Base-by-base conservation (phyloP, 1,140 invertebrate genomes). In the Carcinoscorpius rotundicauda region DNA sequence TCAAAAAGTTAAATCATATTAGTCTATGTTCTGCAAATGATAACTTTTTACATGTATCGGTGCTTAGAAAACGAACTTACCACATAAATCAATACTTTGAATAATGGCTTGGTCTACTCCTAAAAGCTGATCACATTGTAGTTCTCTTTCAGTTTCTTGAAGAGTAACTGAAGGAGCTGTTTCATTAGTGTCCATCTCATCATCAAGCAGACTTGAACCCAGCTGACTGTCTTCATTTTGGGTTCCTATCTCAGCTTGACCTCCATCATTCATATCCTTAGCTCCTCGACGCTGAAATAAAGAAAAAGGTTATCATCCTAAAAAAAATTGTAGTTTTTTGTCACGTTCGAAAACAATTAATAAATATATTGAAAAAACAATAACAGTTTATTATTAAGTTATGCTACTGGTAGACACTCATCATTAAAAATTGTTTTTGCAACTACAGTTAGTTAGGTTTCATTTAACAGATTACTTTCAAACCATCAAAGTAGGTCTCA, bases 21-120 rank as follows among this genome's bases (percentile, higher is more conserved):
- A 29, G 29, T 29, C 29, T 29, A 29, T 29, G 29, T 29, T 29
- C 29, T 29, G 29, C 29, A 29, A 29, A 29, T 29, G 29, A 29
- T 29, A 29, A 29, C 29, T 29, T 29, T 29, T 29, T 29, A 29
- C 29, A 29, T 29, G 29, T 0, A 1, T 29, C 29, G 29, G 29
- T 29, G 29, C 29, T 29, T 29, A 11, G 56, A 55, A 55, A 61
- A 49, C n/a, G 11, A 49, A 70, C 81, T 78, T 77, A 87, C 85
- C 83, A 79, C 91, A 95, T 72, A 87, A 83, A 70, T 95, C 92
- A 67, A 97, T 95, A 72, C 91, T 91, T 73, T 92, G 88, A 10
- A 96, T 77, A 68, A 97, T 86, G 3, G 92, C 92, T 72, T 92
- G 87, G 78, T 97, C 93, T 49, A 97, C 75, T 4, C 90, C 86